Evolutionary conservation across 2,888 invertebrate species (phyloP).

Genomic region (Caenorhabditis zanzibari): DNA sequence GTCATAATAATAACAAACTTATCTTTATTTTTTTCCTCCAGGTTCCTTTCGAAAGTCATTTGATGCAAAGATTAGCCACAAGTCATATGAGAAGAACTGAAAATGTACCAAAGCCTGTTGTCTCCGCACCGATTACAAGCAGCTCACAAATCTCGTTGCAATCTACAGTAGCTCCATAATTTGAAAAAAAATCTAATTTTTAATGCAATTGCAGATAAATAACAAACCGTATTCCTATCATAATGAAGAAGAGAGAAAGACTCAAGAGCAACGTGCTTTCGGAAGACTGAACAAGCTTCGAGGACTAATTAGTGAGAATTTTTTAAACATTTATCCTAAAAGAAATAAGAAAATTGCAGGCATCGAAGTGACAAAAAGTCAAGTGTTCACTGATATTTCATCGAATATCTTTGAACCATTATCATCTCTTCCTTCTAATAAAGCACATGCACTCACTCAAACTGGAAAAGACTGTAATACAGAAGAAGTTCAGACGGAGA

Average conservation of each 20-base stretch:
- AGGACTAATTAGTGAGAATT: slow-evolving; percentile 57
- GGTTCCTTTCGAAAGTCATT: slow-evolving; percentile 32
- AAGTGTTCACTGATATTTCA: slow-evolving; percentile 59
- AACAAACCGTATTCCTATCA: slow-evolving; percentile 40
- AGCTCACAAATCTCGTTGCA: neutral
- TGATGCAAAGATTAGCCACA: slow-evolving; percentile 39
- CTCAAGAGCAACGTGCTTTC: slow-evolving; percentile 32
- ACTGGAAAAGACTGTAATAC: slow-evolving; percentile 55
- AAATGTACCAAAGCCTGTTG: neutral
- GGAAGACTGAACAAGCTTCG: slow-evolving; percentile 48
- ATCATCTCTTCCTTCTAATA: slow-evolving; percentile 10
- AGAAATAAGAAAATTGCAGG: slow-evolving; percentile 12
- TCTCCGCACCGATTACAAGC: neutral
- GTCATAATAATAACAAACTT: neutral
- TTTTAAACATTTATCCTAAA: neutral
- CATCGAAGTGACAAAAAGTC: slow-evolving; percentile 54
- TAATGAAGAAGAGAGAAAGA: slow-evolving; percentile 54
- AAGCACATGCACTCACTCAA: slow-evolving; percentile 40
- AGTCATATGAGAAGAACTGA: slow-evolving; percentile 36
- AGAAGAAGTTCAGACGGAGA: slow-evolving; percentile 64
- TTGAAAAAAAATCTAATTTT: neutral
- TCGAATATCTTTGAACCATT: slow-evolving; percentile 63
- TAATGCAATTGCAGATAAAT: slow-evolving; percentile 51
- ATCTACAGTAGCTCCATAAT: slow-evolving; percentile 11
- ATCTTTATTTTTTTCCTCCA: neutral